These are phyloP conservation scores for Mystacornis crossleyi DNA, from an alignment of 2,113 vertebrate genomes.

Conservation along the genomic window DNA sequence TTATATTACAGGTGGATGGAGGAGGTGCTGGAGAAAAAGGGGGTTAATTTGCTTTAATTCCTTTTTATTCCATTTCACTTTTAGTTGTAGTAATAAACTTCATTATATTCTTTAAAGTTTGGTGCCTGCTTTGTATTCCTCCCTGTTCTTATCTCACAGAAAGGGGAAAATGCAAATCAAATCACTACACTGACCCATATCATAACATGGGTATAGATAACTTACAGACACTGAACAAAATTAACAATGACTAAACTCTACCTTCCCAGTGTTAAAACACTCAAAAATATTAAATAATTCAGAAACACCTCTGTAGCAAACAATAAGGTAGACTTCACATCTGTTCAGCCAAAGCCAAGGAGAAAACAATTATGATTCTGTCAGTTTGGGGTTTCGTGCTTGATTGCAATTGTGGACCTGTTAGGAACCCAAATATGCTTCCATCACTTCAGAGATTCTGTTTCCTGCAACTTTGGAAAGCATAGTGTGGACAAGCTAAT, in stretches of 20 bases:
- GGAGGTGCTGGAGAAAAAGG: no score
- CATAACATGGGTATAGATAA: neutral
- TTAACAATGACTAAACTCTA: neutral
- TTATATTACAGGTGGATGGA: no score
- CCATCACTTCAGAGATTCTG: neutral
- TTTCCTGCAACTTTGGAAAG: neutral
- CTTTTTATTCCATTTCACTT: no score
- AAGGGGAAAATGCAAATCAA: no score
- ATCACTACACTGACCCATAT: no score
- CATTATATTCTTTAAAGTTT: no score
- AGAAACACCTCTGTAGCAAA: neutral
- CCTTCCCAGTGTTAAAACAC: neutral
- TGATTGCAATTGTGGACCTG: neutral
- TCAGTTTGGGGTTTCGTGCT: neutral
- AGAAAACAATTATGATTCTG: neutral
- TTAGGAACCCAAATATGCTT: neutral
- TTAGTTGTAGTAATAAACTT: no score
- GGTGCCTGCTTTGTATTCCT: no score
- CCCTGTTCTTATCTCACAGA: no score
- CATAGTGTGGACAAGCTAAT: neutral
- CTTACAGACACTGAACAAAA: neutral
- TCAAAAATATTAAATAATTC: neutral
- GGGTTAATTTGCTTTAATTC: no score
- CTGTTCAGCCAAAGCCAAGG: neutral
- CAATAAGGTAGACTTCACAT: no score